Conservation (phyloP, 2,888 invertebrate species). For the Polymixis flavicincta region DNA sequence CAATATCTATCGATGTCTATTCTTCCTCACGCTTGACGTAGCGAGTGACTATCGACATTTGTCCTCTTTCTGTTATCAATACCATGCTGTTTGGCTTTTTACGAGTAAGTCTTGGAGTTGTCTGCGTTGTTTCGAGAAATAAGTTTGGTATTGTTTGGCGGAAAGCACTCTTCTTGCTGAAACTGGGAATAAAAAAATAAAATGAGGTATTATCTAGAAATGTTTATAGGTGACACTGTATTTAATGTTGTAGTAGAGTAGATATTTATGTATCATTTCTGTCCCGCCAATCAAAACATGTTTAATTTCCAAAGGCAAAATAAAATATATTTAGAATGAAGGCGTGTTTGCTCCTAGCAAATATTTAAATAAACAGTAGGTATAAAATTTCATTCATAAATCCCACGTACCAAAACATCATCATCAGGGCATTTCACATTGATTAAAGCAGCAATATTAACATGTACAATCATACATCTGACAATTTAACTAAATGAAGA, state of each 20-base stretch:
- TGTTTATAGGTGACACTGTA: not conserved
- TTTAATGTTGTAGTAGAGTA: not conserved
- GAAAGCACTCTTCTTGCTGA: not conserved
- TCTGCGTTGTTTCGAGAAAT: not conserved
- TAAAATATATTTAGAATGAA: not conserved
- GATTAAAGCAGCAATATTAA: constrained; percentile 37
- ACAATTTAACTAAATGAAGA: too few species aligned
- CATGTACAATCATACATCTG: constrained; percentile 10
- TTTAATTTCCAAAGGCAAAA: not conserved
- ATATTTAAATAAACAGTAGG: constrained; percentile 9
- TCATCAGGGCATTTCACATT: constrained; percentile 24
- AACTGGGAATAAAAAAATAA: not conserved
- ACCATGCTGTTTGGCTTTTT: constrained; percentile 11
- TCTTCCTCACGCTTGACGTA: constrained; percentile 1
- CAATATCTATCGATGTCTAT: constrained; percentile 5
- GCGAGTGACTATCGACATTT: constrained; percentile 7
- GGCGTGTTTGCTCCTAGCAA: not conserved
- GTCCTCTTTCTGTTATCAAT: constrained; percentile 11
- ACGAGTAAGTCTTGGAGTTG: not conserved
- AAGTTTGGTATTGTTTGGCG: not conserved
- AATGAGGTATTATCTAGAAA: not conserved
- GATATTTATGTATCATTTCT: not conserved
- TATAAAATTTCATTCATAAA: constrained; percentile 26
- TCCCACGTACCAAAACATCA: constrained; percentile 22
- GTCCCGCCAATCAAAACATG: not conserved